Evolutionary conservation across 37 sponge, comb jelly and placozoan genomes (phyloP), one percentile per base, ranked within the genome.

Genomic region (Tethya wilhelma): DNA sequence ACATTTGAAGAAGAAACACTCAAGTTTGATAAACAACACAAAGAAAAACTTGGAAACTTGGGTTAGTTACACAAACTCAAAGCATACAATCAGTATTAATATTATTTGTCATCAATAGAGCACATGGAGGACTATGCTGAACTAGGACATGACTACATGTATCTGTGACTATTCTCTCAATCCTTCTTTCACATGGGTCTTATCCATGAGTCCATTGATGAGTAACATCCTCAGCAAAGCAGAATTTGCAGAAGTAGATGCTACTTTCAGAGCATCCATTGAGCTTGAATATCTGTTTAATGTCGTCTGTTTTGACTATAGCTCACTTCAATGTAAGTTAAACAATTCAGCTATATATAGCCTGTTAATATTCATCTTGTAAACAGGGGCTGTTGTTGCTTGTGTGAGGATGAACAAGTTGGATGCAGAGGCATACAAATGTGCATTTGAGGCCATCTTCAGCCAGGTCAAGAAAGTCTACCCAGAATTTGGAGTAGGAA

Each of bases 301-400:
- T 78, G 55, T 78, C 9, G 67, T 78, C 40, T 23, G 23, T 7
- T 64, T 78, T 26, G 67, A 78, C 55, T 78, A 78, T 36, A 37
- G 26, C 5, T 12, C 66, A 20, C 67, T 78, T 22, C 30, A 43
- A 43, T 78, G 79, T 78, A 78, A 78, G 79, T 78, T 32, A 31
- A 20, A 44, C 53, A 36, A 11, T 49, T 49, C 55, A 49, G 11
- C 17, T 49, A 38, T 25, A 31, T 7, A 36, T 31, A 67, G 23
- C 29, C 36, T 64, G 66, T 58, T 6, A 37, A 38, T 32, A 14
- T 59, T 37, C 2, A 31, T 58, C 22, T 29, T 46, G 20, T 4
- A n/a, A n/a, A n/a, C 37, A 82, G 72, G 82, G 82, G 64, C 25
- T 60, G 73, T 82, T 30, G 82, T 82, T 6, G 73, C 82, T 30